Evolutionary conservation across 2,113 vertebrate species (phyloP), one percentile per base, ranked within the genome.

Genomic region (Thinocorus orbignyianus): DNA sequence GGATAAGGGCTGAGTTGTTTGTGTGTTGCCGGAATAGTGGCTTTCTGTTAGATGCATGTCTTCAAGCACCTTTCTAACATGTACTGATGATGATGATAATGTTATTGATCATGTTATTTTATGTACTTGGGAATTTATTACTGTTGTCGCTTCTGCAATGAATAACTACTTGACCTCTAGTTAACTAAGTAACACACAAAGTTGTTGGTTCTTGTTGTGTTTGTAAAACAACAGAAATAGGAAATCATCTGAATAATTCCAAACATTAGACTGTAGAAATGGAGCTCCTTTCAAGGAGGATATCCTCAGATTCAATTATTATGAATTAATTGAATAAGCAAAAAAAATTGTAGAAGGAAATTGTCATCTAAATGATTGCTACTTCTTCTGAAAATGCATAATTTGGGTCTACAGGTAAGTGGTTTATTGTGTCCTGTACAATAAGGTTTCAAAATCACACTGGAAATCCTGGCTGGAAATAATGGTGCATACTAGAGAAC

Each of bases 91-190:
- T 19, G 3, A 49, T 78, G 17, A 41, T 28, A 4, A 49, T 35
- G 19, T 19, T 52, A 52, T 52, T 52, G 26, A 54, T 54, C 9
- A 30, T 78, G n/a, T 58, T 35, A 37, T 52, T 91, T 78, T 7
- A 35, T 8, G 7, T 52, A 52, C 13, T 72, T 74, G 52, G 4
- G 90, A 17, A 72, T 4, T 81, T 58, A 35, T 7, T 62, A 13
- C 14, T 37, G 5, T 84, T 79, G 9, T 55, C 1, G 1, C 3
- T 64, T 51, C 11, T 2, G 2, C 8, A 44, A 26, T 7, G 54
- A 69, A 57, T 66, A 70, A 18, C 33, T 55, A 14, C 9, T 66
- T 91, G 77, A 57, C 5, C 3, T 62, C 23, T 80, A 25, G 13
- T n/a, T 90, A 62, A 66, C 52, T 62, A 33, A 83, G 8, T 73